These are phyloP conservation scores for Cardiocondyla obscurior DNA, from an alignment of 1,140 invertebrate genomes.

Conservation along the genomic window DNA sequence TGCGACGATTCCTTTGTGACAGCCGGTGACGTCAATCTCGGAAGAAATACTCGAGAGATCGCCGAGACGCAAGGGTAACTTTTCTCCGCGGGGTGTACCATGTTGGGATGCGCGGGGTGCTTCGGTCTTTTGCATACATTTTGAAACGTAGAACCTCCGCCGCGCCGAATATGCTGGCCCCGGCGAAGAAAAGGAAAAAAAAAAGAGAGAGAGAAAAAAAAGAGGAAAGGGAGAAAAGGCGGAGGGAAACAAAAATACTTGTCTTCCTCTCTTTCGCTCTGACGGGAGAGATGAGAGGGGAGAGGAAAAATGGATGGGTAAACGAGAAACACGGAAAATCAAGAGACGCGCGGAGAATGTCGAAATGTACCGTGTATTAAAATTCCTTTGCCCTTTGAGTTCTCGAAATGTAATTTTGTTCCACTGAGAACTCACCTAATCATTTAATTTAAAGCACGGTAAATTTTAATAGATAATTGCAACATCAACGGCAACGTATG, in stretches of 20 bases:
- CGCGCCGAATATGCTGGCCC: constrained; percentile 76
- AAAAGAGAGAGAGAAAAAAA: background rate
- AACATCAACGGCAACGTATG: background rate
- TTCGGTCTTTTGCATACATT: constrained; percentile 83
- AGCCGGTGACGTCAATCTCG: constrained; percentile 39
- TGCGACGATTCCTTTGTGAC: background rate
- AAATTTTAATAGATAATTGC: constrained; percentile 12
- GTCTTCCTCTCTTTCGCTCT: constrained; percentile 37
- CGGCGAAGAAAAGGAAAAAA: constrained; percentile 61
- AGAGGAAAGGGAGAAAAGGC: constrained; percentile 30
- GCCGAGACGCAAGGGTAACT: constrained; percentile 33
- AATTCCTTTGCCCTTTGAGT: constrained; percentile 43
- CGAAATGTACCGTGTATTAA: constrained; percentile 63
- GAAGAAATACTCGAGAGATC: constrained; percentile 24
- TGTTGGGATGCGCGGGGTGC: constrained; percentile 81
- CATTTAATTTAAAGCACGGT: background rate
- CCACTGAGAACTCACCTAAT: background rate
- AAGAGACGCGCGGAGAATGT: constrained; percentile 57
- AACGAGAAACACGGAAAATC: constrained; percentile 66
- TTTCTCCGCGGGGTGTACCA: constrained; percentile 78
- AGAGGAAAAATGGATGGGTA: constrained; percentile 61
- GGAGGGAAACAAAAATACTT: constrained; percentile 74
- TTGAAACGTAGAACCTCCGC: constrained; percentile 79
- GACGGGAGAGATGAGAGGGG: background rate
- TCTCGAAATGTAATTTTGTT: constrained; percentile 45